Evolutionary conservation across 2,113 vertebrate species (phyloP).

Genomic region (Tricholaema leucomelas): DNA sequence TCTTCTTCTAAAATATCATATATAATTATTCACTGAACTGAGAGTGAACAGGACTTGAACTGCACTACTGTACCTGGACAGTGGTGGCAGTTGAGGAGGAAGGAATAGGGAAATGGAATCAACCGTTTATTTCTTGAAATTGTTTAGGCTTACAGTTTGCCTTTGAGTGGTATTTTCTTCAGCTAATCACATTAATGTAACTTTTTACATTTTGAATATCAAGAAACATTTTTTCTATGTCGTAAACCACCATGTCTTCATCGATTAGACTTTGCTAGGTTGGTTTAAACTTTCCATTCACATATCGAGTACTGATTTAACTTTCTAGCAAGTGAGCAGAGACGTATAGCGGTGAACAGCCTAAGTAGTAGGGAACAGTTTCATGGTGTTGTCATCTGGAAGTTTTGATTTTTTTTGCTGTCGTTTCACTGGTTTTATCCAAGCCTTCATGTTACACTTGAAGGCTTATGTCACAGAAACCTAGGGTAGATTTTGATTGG

Average conservation of each 20-base stretch:
- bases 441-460: neutral
- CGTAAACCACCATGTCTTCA: neutral
- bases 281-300: neutral
- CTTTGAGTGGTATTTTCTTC: neutral
- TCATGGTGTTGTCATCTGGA: neutral
- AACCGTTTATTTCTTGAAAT: neutral
- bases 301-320: neutral
- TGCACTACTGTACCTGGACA: neutral
- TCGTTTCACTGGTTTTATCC: neutral
- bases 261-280: neutral
- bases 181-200: neutral
- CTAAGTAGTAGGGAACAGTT: neutral
- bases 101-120: neutral
- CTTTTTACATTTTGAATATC: neutral
- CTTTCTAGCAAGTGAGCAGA: neutral
- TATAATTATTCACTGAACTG: neutral
- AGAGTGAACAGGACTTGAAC: neutral
- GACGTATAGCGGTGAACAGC: neutral
- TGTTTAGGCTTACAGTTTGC: neutral
- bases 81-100: neutral
- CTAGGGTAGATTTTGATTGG: neutral
- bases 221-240: neutral
- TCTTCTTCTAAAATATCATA: neutral
- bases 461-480: neutral
- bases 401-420: neutral